Conservation (phyloP, 2,888 invertebrate genomes). For the Terebella lapidaria region DNA sequence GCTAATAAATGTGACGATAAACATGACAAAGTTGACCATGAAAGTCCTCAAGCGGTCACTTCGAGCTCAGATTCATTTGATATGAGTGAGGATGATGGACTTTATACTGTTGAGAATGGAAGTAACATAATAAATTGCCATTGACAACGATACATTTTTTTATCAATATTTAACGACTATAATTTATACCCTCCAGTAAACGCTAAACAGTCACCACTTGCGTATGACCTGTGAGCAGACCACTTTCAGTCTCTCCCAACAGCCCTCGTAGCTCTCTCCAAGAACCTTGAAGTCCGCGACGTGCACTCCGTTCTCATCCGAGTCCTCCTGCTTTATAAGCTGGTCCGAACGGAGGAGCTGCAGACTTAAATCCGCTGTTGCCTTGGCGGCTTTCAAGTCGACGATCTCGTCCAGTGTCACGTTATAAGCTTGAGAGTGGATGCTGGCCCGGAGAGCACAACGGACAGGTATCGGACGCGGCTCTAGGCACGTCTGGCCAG, state of each 20-base stretch:
- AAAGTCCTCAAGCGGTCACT: too few species aligned
- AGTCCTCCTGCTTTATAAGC: neutral
- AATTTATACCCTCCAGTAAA: too few species aligned
- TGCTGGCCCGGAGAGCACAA: neutral
- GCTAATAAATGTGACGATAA: too few species aligned
- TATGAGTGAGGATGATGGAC: too few species aligned
- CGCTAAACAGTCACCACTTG: too few species aligned
- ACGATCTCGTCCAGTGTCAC: neutral
- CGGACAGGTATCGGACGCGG: neutral
- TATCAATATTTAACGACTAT: too few species aligned
- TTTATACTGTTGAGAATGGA: too few species aligned
- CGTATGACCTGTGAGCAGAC: too few species aligned
- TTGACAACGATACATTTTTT: too few species aligned
- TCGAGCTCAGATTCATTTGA: too few species aligned
- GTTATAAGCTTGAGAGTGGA: neutral
- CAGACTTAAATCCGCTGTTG: neutral
- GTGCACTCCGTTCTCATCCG: neutral
- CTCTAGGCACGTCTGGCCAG: neutral
- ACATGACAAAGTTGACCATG: too few species aligned
- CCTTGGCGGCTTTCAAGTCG: neutral
- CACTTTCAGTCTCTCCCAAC: neutral
- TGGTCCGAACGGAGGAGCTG: neutral
- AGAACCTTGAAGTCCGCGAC: neutral
- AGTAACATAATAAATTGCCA: too few species aligned
- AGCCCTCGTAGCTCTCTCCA: neutral